Evolutionary conservation across 2,797 vertebrate genomes (phyloP).

Genomic region (Bradypodion pumilum): DNA sequence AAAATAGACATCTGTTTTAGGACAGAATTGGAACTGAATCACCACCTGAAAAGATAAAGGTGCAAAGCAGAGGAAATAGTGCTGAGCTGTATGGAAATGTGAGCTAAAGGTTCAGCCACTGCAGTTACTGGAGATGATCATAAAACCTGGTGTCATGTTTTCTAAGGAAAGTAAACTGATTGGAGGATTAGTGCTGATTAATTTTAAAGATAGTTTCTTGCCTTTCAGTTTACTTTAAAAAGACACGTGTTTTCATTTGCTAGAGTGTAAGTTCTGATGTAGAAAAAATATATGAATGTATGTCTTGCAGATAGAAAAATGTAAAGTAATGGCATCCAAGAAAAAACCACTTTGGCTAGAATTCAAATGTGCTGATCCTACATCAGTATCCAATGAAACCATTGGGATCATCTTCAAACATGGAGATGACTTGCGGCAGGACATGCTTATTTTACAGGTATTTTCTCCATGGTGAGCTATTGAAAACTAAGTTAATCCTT

Average conservation of each 20-base stretch:
- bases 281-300: background rate
- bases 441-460: slow-evolving; percentile 99
- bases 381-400: slow-evolving; percentile 89
- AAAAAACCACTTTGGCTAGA: slow-evolving; percentile 98
- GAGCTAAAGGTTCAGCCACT: no score
- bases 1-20: background rate
- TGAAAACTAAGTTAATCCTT: background rate
- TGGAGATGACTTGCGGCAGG: slow-evolving; percentile 95
- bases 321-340: slow-evolving; percentile 99
- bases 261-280: background rate
- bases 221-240: background rate
- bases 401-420: slow-evolving; percentile 99
- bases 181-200: background rate
- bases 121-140: background rate
- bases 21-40: background rate
- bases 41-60: background rate
- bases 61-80: background rate
- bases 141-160: background rate
- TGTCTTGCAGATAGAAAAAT: slow-evolving; percentile 90
- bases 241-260: background rate
- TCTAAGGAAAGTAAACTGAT: background rate
- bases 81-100: background rate
- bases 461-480: background rate
- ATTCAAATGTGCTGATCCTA: slow-evolving; percentile 92
- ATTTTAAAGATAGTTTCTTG: background rate